Conservation (phyloP, 2,797 vertebrate genomes). For the Staurois parvus region DNA sequence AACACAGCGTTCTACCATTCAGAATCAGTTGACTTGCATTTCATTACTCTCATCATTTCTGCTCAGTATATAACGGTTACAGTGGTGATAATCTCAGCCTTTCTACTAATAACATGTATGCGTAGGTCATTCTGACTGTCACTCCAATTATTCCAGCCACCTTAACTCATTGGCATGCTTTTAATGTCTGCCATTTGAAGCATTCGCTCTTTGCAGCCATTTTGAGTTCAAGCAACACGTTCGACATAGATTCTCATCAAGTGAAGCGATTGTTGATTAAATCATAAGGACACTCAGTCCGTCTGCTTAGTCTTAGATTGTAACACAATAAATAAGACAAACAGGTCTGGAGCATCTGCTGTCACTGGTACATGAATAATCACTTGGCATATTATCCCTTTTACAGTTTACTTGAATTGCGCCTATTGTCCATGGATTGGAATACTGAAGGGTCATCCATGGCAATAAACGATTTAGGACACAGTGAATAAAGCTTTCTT, state of each 20-base stretch:
- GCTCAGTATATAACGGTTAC: background rate
- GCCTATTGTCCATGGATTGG: slow-evolving; percentile 37
- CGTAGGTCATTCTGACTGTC: background rate
- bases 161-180: slow-evolving; percentile 5
- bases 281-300: background rate
- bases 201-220: background rate
- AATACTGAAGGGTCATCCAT: slow-evolving; percentile 32
- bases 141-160: background rate
- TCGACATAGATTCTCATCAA: background rate
- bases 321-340: slow-evolving; percentile 26
- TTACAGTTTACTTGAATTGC: slow-evolving; percentile 39
- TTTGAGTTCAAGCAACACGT: background rate
- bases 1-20: background rate
- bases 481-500: slow-evolving; percentile 44
- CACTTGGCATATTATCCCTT: slow-evolving; percentile 21
- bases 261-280: background rate
- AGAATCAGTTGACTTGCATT: background rate
- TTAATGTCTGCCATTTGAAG: slow-evolving; percentile 5
- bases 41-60: background rate
- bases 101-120: background rate
- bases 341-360: slow-evolving; percentile 30
- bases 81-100: background rate
- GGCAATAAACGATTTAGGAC: slow-evolving; percentile 32
- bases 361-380: slow-evolving; percentile 33
- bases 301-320: slow-evolving; percentile 3